phyloP scores from a whole-genome alignment of 2,113 vertebrate species.

The Cariama cristata region DNA sequence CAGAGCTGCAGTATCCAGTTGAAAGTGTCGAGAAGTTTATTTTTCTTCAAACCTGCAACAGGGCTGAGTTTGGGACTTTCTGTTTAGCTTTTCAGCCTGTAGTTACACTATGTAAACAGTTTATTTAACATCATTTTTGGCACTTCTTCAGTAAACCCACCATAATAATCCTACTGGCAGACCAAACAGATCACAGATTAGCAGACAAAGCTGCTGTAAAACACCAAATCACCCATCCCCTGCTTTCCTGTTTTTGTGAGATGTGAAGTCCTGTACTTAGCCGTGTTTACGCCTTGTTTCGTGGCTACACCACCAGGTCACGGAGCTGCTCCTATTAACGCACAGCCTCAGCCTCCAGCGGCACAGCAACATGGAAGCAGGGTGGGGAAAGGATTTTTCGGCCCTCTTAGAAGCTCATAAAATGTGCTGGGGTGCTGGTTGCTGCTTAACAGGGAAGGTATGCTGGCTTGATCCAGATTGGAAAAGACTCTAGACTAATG shows the following conservation, averaged over 20 bases:
- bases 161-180: slow-evolving; percentile 84
- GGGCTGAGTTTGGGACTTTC: slow-evolving; percentile 76
- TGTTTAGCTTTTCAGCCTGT: slow-evolving; percentile 80
- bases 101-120: slow-evolving; percentile 83
- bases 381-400: slow-evolving; percentile 3
- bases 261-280: slow-evolving; percentile 64
- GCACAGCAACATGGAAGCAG: neutral
- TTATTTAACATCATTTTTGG: slow-evolving; percentile 85
- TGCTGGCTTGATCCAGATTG: slow-evolving; percentile 73
- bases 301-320: slow-evolving; percentile 32
- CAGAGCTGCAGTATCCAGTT: slow-evolving; percentile 71
- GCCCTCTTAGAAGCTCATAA: slow-evolving; percentile 72
- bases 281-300: slow-evolving; percentile 57
- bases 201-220: slow-evolving; percentile 75
- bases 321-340: neutral
- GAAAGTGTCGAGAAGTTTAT: slow-evolving; percentile 84
- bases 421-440: slow-evolving; percentile 60
- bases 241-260: slow-evolving; percentile 69
- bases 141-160: slow-evolving; percentile 83
- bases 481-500: slow-evolving; percentile 71
- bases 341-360: neutral
- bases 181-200: slow-evolving; percentile 84
- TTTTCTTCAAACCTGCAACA: slow-evolving; percentile 83
- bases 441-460: slow-evolving; percentile 75
- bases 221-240: slow-evolving; percentile 68